Percentiles rank a stretch among this genome's conserved stretches.
Evolutionary conservation across 2,113 vertebrate genomes (phyloP).

Genomic region (Lota lota): DNA sequence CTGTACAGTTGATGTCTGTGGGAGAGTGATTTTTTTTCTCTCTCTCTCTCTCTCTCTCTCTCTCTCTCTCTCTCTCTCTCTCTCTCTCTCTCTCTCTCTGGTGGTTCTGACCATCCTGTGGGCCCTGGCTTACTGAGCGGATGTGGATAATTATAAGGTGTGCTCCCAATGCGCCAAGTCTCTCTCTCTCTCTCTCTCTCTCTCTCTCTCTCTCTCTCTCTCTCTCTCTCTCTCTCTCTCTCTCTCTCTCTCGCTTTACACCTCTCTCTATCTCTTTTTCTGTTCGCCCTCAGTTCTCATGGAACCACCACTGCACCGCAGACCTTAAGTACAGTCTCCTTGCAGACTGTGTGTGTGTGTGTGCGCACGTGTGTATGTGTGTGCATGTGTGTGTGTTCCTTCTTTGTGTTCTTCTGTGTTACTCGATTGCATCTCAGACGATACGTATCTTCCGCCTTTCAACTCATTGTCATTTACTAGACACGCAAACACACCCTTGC

Average conservation of each 20-base stretch:
- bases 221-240: constrained; percentile 32
- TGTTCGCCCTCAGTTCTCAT: constrained; percentile 36
- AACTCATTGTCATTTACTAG: constrained; percentile 10
- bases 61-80: constrained; percentile 16
- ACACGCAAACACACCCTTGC: constrained; percentile 4
- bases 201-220: constrained; percentile 35
- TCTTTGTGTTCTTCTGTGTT: constrained; percentile 37
- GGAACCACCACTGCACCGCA: constrained; percentile 53
- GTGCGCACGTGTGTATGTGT: constrained; percentile 15
- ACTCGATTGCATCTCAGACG: constrained; percentile 52
- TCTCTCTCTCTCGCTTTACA: constrained; percentile 33
- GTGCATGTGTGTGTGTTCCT: constrained; percentile 8
- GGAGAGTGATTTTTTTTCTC: no score
- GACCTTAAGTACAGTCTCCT: constrained; percentile 58
- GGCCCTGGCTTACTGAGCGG: constrained; percentile 57
- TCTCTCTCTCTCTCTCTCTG: constrained; percentile 16
- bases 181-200: constrained; percentile 51
- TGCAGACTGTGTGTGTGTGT: constrained; percentile 23
- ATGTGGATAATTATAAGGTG: constrained; percentile 75
- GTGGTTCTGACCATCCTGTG: constrained; percentile 38
- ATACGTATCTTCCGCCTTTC: constrained; percentile 49
- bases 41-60: constrained; percentile 6
- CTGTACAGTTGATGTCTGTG: constrained; percentile 30
- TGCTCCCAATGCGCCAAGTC: no score
- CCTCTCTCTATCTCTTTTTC: constrained; percentile 19